A percentile compares a stretch with the other conserved stretches of the same genome.
phyloP scores from a whole-genome alignment of 2,797 vertebrate species.

The Podarcis siculus region DNA sequence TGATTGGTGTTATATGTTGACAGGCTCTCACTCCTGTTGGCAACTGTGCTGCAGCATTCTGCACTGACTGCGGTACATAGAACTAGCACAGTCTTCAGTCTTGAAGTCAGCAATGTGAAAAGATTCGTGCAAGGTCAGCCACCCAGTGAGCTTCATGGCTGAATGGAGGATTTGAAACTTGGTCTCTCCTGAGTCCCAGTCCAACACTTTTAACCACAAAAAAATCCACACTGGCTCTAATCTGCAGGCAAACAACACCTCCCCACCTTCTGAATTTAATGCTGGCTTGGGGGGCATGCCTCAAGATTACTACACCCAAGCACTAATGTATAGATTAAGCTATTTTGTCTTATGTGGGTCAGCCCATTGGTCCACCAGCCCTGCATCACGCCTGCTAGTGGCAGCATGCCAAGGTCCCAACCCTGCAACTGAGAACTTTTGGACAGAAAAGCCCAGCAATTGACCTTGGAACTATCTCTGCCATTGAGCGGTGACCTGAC shows the following conservation, averaged over 20 bases:
- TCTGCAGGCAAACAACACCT: not conserved
- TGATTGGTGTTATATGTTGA: too few species aligned
- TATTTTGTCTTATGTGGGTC: too few species aligned
- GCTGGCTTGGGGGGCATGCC: not conserved
- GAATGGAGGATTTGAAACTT: too few species aligned
- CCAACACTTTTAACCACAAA: not conserved
- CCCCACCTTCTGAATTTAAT: not conserved
- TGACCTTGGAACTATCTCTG: not conserved
- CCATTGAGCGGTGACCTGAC: not conserved
- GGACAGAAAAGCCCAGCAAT: not conserved
- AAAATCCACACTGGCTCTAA: not conserved
- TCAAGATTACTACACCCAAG: too few species aligned
- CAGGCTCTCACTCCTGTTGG: too few species aligned
- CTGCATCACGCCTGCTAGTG: not conserved
- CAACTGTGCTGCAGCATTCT: too few species aligned
- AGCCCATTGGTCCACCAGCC: not conserved
- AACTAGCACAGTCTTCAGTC: too few species aligned
- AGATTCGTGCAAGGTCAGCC: too few species aligned
- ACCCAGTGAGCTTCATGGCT: too few species aligned
- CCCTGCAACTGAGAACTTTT: not conserved
- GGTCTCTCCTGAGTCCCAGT: too few species aligned
- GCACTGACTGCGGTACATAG: too few species aligned
- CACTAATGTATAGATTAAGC: not conserved
- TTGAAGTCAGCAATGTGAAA: too few species aligned
- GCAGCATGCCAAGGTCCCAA: not conserved